Evolutionary conservation across 2,888 invertebrate species (phyloP).

Genomic region (Oligia latruncula): DNA sequence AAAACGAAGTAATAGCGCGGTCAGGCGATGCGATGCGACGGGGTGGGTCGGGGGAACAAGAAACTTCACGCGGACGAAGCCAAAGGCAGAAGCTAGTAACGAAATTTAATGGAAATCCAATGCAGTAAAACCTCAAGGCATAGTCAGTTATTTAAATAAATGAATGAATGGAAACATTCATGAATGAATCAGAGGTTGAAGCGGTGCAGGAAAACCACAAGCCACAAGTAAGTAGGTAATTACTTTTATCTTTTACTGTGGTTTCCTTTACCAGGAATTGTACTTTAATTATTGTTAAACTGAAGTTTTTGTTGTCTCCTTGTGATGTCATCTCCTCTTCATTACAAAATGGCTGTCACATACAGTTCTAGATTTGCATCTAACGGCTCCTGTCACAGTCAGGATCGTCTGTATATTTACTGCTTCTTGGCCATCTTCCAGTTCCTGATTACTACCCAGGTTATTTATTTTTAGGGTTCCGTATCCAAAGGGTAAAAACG

Average conservation of each 20-base stretch:
- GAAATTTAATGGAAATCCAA: not conserved
- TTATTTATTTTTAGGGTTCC: too few species aligned
- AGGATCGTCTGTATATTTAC: not conserved
- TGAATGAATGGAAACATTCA: constrained; percentile 18
- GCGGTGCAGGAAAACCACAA: constrained; percentile 49
- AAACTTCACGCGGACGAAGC: not conserved
- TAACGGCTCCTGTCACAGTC: not conserved
- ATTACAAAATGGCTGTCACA: not conserved
- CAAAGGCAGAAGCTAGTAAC: not conserved
- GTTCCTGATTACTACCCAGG: not conserved
- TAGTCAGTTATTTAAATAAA: not conserved
- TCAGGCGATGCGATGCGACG: too few species aligned
- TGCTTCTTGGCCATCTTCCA: not conserved
- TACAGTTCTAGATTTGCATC: not conserved
- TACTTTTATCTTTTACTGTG: constrained; percentile 35
- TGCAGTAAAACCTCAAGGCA: not conserved
- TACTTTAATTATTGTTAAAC: not conserved
- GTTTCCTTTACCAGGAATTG: constrained; percentile 26
- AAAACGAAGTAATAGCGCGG: too few species aligned
- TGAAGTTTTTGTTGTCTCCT: not conserved
- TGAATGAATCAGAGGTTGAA: constrained; percentile 45
- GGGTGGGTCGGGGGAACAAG: too few species aligned
- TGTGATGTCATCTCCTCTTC: not conserved
- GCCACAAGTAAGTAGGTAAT: not conserved
- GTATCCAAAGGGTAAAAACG: too few species aligned